Evolutionary conservation across 1,140 invertebrate species (phyloP), one percentile per base, ranked within the genome.

Genomic region (Lithobius niger): DNA sequence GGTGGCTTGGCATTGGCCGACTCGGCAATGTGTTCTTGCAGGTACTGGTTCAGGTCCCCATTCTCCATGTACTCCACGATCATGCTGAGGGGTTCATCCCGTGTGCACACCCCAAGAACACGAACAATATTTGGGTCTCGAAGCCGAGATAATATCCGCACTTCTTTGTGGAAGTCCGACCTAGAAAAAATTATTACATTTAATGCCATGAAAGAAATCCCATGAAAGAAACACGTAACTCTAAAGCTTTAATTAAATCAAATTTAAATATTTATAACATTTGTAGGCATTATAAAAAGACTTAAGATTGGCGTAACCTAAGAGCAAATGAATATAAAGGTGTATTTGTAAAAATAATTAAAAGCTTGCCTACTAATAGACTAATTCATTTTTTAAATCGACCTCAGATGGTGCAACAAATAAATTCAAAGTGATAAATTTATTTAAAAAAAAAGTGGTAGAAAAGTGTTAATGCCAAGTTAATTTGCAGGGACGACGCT

Each of bases 31-130:
- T 84, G 82, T 63, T 83, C 80, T 64, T 84, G 82, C 59, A 92
- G 74, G 67, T 89, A 92, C 67, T 91, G 86, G 69, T 86, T 85
- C 43, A 95, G 78, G 72, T 95, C 90, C 4, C 90, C 89, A 60
- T 88, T 80, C 63, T 90, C 88, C 63, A 89, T 76, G 71, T 93
- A 94, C 69, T 96, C 91, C 64, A 94, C 81, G 1, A 94, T 79
- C 58, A 93, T 87, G 64, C 85, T 89, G 18, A 84, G 73, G 0
- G 87, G 88, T 60, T 88, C 84, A 54, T 87, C 84, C 40, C 77
- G 70, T 45, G 82, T 84, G 67, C 88, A 92, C 45, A 88, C 82
- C 2, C 88, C 91, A 31, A 95, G 68, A 6, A 95, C 87, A 22
- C 86, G 77, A 3, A 88, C 84, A 52, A 96, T 83, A 69, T 93